A percentile compares a stretch with the other conserved stretches of the same genome.
These are phyloP conservation scores for Bombyx mori DNA, from an alignment of 1,140 invertebrate genomes.

Conservation along the genomic window DNA sequence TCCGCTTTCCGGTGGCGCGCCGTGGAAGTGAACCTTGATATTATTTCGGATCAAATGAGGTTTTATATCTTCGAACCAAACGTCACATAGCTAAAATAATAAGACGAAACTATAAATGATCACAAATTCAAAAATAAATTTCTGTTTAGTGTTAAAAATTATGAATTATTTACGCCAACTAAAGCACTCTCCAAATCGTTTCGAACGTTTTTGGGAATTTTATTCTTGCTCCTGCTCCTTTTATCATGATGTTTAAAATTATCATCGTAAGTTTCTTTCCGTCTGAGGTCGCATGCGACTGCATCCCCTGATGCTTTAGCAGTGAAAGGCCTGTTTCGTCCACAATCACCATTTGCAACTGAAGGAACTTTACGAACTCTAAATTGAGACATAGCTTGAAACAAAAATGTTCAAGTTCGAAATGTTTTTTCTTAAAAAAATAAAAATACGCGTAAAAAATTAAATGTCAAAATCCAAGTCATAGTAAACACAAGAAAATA, in stretches of 20 bases:
- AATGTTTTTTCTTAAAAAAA: constrained; percentile 7
- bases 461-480: too few relatives aligned
- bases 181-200: constrained; percentile 57
- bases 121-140: not conserved
- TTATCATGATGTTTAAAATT: constrained; percentile 5
- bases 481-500: too few relatives aligned
- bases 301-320: constrained; percentile 25
- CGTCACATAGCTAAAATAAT: constrained; percentile 45
- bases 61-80: constrained; percentile 63
- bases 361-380: constrained; percentile 11
- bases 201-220: constrained; percentile 44
- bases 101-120: constrained; percentile 1
- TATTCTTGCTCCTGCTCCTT: constrained; percentile 30
- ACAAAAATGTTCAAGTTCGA: not conserved
- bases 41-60: constrained; percentile 55
- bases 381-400: constrained; percentile 19
- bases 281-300: not conserved
- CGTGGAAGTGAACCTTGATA: constrained; percentile 51
- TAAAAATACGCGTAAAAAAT: too few relatives aligned
- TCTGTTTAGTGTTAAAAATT: too few relatives aligned
- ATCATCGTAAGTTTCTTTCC: too few relatives aligned
- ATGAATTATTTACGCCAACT: constrained; percentile 38
- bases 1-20: constrained; percentile 18
- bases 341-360: not conserved
- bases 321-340: not conserved